Evolutionary conservation across 2,888 invertebrate species (phyloP), one percentile per base, ranked within the genome.

Genomic region (Drosophila pegasa): DNA sequence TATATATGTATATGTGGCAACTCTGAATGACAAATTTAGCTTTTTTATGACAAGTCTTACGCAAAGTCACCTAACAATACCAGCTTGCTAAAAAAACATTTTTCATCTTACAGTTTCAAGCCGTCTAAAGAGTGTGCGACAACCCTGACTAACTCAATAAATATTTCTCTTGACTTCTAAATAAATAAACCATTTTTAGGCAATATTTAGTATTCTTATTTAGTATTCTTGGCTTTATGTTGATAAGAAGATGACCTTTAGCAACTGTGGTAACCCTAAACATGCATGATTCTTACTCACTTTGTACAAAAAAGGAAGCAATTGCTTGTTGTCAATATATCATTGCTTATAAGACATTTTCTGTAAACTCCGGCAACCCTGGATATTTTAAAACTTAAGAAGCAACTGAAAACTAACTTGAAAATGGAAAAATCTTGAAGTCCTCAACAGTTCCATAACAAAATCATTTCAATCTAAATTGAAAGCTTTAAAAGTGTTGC

Each of bases 11-110:
- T 6, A 33, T 33, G 2, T 50, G 50, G 33, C 50, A 50, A 12
- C 50, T 6, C 50, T 48, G 31, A 9, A 9, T 14, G 5, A 5
- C 4, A 27, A 5, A 14, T 27, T 14, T n/a, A 14, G 6, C 6
- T 35, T n/a, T 14, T 35, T 35, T 18, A 16, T 50, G 50, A 35
- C 50, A 50, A 35, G 22, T 7, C 27, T 37, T n/a, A n/a, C n/a
- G n/a, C n/a, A n/a, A n/a, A n/a, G n/a, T n/a, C n/a, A n/a, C n/a
- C 35, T 35, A 4, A n/a, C n/a, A 35, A 35, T 35, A 31, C 25
- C 6, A 25, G 25, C 25, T 25, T 25, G 25, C 3, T 25, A 4
- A 6, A 25, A 25, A 25, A 25, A 4, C 3, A 25, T 25, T 6
- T 25, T 4, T 6, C 25, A 25, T 25, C 25, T 3, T 25, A 25